Evolutionary conservation across 2,113 vertebrate species (phyloP), one percentile per base, ranked within the genome.

Genomic region (Neogobius melanostomus): DNA sequence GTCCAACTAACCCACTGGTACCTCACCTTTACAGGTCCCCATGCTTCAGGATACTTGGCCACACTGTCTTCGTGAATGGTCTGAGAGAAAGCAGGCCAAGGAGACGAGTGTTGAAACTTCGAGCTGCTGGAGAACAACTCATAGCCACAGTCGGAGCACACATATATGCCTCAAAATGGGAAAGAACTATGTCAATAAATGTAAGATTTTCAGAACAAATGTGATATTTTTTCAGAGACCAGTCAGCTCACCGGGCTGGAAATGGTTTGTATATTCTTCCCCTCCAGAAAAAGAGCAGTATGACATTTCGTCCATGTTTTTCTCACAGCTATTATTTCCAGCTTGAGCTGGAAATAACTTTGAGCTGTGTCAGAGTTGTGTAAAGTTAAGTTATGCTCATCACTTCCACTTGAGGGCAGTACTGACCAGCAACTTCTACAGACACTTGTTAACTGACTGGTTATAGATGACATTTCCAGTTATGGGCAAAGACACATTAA

Each of bases 11-110:
- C 5, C 15, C 12, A 50, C 5, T 16, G 16, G 4, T 14, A 14
- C 48, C 17, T 10, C 70, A 89, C 88, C 84, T 88, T 88, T 17
- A 87, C 0, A 6, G 81, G 84, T 52, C 88, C 84, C 84, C 84
- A 87, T 11, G 86, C 76, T 53, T 85, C 86, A 36, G 82, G 85
- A 0, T 82, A 53, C 75, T 96, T 97, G 76, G 91, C 82, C 75
- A 98, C 90, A 14, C 97, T 98, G 87, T 97, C 91, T 8, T 87
- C 6, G 0, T 90, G 93, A 64, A 98, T 8, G 2, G 95, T 94
- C 74, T 96, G 89, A 0, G 95, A 95, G 90, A 98, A 98, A 0
- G 95, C 94, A 0, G 95, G 96, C 97, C 95, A 97, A 0, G 95
- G 95, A 0, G 96, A 94, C 0, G 96, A 98, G 81, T 98, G 96